phyloP scores from a whole-genome alignment of 2,888 invertebrate species.

The Acanthosepion esculentum region DNA sequence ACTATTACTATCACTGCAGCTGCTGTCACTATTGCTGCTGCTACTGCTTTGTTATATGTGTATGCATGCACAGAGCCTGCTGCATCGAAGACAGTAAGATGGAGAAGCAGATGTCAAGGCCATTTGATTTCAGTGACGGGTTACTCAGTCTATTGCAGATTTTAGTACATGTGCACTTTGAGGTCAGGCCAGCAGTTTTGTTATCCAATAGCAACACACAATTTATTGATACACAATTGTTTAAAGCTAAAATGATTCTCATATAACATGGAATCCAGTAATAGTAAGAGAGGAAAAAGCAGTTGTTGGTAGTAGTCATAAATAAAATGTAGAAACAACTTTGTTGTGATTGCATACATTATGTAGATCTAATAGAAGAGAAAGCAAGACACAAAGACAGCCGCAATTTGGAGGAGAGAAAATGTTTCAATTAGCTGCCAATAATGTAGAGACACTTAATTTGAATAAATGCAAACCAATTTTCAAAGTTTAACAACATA shows the following conservation, averaged over 20 bases:
- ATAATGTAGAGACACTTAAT: too few relatives aligned
- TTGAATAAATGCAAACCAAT: too few relatives aligned
- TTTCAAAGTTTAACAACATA: too few relatives aligned
- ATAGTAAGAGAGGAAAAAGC: background rate
- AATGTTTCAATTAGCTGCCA: too few relatives aligned
- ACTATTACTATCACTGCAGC: background rate
- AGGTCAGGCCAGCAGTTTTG: background rate
- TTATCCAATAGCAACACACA: slow-evolving; percentile 20
- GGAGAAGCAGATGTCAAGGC: slow-evolving; percentile 2
- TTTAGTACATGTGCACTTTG: slow-evolving; percentile 6
- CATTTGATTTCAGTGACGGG: background rate
- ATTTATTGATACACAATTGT: background rate
- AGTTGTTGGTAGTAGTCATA: background rate
- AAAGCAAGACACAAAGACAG: background rate
- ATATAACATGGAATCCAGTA: background rate
- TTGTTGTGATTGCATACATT: background rate
- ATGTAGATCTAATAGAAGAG: background rate
- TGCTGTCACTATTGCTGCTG: background rate
- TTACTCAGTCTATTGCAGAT: slow-evolving; percentile 44
- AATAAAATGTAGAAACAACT: background rate
- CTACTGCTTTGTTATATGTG: background rate
- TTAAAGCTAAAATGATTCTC: background rate
- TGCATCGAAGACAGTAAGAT: too few relatives aligned
- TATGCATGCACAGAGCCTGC: background rate
- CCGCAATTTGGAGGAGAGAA: background rate